A percentile compares a stretch with the other conserved stretches of the same genome.
Evolutionary conservation across 2,797 vertebrate genomes (phyloP).

Genomic region (Dendrocincla tyrannina): DNA sequence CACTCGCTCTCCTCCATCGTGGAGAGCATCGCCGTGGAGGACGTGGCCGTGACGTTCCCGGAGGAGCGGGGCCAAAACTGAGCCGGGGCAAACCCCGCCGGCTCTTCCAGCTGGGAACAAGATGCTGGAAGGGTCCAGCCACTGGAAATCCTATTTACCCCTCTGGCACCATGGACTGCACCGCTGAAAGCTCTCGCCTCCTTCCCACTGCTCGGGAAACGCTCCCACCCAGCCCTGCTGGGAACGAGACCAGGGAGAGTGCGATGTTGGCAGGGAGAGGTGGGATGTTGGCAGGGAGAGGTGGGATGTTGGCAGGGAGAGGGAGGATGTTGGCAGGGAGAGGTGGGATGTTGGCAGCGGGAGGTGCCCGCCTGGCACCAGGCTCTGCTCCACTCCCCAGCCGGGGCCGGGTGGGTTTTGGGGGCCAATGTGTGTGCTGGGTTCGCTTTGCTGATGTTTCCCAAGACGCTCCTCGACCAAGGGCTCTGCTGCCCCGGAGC

Average conservation of each 20-base stretch:
- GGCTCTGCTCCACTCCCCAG: not conserved
- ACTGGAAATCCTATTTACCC: not conserved
- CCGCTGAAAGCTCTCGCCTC: not conserved
- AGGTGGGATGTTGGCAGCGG: not conserved
- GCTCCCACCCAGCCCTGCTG: not conserved
- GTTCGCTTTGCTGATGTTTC: conserved; percentile 53
- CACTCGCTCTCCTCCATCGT: conserved; percentile 93
- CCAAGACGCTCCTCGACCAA: conserved; percentile 91
- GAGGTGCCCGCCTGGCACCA: not conserved
- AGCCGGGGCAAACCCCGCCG: not conserved
- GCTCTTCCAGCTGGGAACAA: not conserved
- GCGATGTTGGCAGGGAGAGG: not conserved
- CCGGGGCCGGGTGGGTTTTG: not conserved
- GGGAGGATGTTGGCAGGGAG: not conserved
- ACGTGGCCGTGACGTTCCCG: conserved; percentile 78
- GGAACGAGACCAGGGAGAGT: not conserved
- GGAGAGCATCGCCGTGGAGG: conserved; percentile 87
- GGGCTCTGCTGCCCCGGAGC: conserved; percentile 80
- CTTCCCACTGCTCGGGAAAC: not conserved
- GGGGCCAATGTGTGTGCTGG: conserved; percentile 84
- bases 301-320: not conserved
- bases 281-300: not conserved
- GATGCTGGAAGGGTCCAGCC: not conserved
- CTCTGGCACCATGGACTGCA: not conserved
- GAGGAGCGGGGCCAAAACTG: conserved; percentile 77